These are phyloP conservation scores for Pseudochaenichthys georgianus DNA, from an alignment of 2,797 vertebrate species.

Conservation along the genomic window DNA sequence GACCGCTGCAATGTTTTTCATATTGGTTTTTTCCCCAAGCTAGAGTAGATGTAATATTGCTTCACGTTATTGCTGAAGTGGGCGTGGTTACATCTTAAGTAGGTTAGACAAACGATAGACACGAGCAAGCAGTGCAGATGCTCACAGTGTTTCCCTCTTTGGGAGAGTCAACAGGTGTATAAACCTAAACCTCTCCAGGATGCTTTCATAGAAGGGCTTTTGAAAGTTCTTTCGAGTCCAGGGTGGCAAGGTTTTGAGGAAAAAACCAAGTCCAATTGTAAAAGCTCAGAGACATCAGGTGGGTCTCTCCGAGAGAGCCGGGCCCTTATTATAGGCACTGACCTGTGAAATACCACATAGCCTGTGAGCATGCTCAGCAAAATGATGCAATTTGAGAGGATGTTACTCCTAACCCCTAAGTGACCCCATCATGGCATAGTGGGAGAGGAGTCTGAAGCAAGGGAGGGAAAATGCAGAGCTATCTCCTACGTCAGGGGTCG, in stretches of 20 bases:
- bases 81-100: no score
- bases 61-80: no score
- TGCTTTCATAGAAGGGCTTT: slow-evolving; percentile 38
- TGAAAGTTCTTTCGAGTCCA: slow-evolving; percentile 45
- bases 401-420: slow-evolving; percentile 78
- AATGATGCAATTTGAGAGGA: slow-evolving; percentile 87
- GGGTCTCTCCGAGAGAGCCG: slow-evolving; percentile 73
- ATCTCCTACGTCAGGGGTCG: not conserved
- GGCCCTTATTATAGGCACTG: slow-evolving; percentile 79
- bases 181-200: slow-evolving; percentile 21
- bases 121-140: not conserved
- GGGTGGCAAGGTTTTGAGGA: slow-evolving; percentile 52
- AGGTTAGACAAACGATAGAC: no score
- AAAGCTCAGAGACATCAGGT: slow-evolving; percentile 85
- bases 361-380: slow-evolving; percentile 79
- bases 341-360: slow-evolving; percentile 86
- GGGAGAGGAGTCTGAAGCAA: slow-evolving; percentile 38
- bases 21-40: no score
- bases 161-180: slow-evolving; percentile 7
- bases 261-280: slow-evolving; percentile 78
- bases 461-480: slow-evolving; percentile 39
- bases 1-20: no score
- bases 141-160: slow-evolving; percentile 1
- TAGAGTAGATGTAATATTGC: no score
- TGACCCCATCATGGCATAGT: slow-evolving; percentile 67